Evolutionary conservation across 2,888 invertebrate genomes (phyloP).

Genomic region (Linyphia triangularis): DNA sequence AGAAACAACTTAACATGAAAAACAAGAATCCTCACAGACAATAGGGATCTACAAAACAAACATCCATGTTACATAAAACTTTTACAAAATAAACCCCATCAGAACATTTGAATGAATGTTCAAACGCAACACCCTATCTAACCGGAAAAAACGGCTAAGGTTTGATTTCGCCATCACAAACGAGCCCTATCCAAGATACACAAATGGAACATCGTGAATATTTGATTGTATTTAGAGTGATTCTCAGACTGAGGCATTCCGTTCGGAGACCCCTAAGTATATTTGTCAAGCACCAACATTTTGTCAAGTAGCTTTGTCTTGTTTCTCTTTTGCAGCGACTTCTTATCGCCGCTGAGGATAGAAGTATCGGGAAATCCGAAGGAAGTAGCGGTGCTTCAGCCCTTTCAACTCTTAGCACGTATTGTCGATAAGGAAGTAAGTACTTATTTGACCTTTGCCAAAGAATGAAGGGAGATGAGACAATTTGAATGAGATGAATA

Average conservation of each 20-base stretch:
- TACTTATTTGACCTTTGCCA: neutral
- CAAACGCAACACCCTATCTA: neutral
- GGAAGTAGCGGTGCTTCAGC: constrained; percentile 18
- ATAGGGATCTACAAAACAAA: too few relatives aligned
- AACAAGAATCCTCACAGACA: too few relatives aligned
- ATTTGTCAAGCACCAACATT: neutral
- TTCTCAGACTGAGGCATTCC: neutral
- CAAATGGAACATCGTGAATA: neutral
- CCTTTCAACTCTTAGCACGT: neutral
- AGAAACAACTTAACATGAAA: too few relatives aligned
- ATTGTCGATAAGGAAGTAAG: constrained; percentile 33
- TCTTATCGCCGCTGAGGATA: neutral
- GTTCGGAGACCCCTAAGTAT: neutral
- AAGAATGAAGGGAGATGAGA: neutral
- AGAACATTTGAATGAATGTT: too few relatives aligned
- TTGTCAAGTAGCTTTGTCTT: neutral
- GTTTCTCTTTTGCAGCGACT: constrained; percentile 11
- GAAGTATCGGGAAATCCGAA: constrained; percentile 4
- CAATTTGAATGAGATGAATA: too few relatives aligned
- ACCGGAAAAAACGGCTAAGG: neutral
- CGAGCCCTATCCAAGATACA: neutral
- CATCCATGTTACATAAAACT: too few relatives aligned
- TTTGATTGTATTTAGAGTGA: neutral
- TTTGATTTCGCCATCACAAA: neutral
- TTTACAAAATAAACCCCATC: too few relatives aligned